phyloP scores from a whole-genome alignment of 1,140 invertebrate species.

The Nephila pilipes region DNA sequence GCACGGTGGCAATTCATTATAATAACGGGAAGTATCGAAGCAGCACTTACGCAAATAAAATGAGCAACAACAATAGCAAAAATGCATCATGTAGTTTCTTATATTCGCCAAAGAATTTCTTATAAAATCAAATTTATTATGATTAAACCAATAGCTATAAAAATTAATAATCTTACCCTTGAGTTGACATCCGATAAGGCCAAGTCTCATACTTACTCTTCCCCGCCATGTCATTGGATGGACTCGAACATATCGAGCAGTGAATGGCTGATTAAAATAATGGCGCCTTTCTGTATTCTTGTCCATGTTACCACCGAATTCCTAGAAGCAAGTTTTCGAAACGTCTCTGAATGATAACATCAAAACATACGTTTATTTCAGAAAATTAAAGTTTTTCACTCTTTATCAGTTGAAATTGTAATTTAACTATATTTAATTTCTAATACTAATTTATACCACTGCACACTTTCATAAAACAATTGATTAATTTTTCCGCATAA shows the following conservation, averaged over 20 bases:
- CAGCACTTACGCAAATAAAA: too few species aligned
- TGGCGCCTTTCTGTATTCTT: conserved; percentile 83
- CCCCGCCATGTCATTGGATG: conserved; percentile 83
- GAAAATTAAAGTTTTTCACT: not conserved
- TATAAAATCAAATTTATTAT: too few species aligned
- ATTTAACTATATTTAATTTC: too few species aligned
- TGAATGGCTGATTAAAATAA: conserved; percentile 84
- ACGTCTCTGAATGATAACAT: not conserved
- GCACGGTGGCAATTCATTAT: too few species aligned
- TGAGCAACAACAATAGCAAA: too few species aligned
- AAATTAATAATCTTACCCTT: conserved; percentile 79
- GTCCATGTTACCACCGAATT: conserved; percentile 84
- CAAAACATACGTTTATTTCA: not conserved
- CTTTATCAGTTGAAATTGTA: too few species aligned
- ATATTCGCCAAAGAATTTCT: too few species aligned
- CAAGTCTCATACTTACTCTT: conserved; percentile 83
- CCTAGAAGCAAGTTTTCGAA: conserved; percentile 79
- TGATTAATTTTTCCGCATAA: too few species aligned
- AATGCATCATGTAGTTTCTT: too few species aligned
- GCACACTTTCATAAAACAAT: too few species aligned
- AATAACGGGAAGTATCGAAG: too few species aligned
- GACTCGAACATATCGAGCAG: conserved; percentile 83
- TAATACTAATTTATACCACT: too few species aligned
- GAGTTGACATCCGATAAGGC: conserved; percentile 83
- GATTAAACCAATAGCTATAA: not conserved